These are phyloP conservation scores for Oxyruncus cristatus DNA, from an alignment of 2,113 vertebrate species.

Conservation along the genomic window DNA sequence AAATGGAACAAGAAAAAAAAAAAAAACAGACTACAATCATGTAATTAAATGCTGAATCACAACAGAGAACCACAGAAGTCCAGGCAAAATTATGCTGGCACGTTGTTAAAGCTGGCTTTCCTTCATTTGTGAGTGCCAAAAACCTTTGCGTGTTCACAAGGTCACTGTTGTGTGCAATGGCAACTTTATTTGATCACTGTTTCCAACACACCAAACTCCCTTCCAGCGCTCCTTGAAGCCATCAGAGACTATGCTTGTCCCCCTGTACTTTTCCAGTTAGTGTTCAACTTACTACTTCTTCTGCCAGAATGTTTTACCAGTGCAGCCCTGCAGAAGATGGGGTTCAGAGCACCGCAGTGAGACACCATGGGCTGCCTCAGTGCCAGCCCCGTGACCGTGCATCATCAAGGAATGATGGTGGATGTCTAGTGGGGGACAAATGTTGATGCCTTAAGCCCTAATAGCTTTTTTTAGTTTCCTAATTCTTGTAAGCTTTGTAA, in stretches of 20 bases:
- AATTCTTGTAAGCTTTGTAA: too few species aligned
- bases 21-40: background rate
- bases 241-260: background rate
- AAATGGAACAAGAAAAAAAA: background rate
- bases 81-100: background rate
- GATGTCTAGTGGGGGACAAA: background rate
- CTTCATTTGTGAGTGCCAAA: background rate
- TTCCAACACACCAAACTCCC: background rate
- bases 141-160: background rate
- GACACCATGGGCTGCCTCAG: rapidly evolving
- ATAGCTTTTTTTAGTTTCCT: too few species aligned
- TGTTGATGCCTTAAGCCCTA: too few species aligned
- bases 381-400: background rate
- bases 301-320: background rate
- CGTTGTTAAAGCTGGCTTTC: background rate
- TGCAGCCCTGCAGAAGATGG: background rate
- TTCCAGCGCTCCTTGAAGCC: background rate
- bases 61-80: background rate
- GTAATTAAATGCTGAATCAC: slow-evolving; percentile 38
- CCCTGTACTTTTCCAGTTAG: background rate
- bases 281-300: background rate
- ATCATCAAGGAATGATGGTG: background rate
- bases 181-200: background rate
- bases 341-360: background rate
- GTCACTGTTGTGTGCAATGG: background rate